Evolutionary conservation across 2,888 invertebrate species (phyloP).

Genomic region (Drosophila borealis): DNA sequence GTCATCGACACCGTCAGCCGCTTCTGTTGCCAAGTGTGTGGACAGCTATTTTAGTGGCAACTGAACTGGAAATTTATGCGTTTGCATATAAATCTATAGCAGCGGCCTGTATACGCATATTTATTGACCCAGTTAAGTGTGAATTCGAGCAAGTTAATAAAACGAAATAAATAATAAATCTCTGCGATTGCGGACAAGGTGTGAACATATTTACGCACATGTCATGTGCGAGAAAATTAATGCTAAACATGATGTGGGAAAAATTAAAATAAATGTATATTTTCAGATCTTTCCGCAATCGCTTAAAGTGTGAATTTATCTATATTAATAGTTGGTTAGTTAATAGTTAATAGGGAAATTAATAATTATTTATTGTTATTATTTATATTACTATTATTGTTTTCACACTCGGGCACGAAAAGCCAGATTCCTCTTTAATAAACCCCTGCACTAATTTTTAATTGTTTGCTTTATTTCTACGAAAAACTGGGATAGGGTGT

Average conservation of each 20-base stretch:
- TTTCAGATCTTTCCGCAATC: background rate
- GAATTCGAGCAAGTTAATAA: conserved; percentile 31
- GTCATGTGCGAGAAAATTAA: background rate
- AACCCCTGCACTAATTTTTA: too few relatives aligned
- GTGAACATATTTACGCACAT: conserved; percentile 10
- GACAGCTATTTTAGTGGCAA: conserved; percentile 57
- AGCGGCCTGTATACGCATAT: conserved; percentile 25
- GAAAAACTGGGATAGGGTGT: too few relatives aligned
- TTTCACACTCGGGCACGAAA: too few relatives aligned
- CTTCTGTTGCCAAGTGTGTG: conserved; percentile 49
- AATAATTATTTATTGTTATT: too few relatives aligned
- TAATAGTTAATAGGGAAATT: too few relatives aligned
- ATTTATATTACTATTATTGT: too few relatives aligned
- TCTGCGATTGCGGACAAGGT: conserved; percentile 7
- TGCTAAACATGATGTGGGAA: conserved; percentile 3
- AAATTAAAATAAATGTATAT: background rate
- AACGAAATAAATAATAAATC: conserved; percentile 32
- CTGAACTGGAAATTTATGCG: conserved; percentile 57
- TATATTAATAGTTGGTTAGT: too few relatives aligned
- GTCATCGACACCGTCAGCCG: conserved; percentile 25
- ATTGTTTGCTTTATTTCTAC: too few relatives aligned
- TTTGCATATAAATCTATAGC: conserved; percentile 53
- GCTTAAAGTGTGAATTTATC: background rate
- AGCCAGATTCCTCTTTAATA: too few relatives aligned
- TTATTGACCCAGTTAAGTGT: conserved; percentile 33